Percentiles rank a stretch among this genome's conserved stretches.
These are phyloP conservation scores for Saccostrea echinata DNA, from an alignment of 1,140 invertebrate genomes.

Conservation along the genomic window DNA sequence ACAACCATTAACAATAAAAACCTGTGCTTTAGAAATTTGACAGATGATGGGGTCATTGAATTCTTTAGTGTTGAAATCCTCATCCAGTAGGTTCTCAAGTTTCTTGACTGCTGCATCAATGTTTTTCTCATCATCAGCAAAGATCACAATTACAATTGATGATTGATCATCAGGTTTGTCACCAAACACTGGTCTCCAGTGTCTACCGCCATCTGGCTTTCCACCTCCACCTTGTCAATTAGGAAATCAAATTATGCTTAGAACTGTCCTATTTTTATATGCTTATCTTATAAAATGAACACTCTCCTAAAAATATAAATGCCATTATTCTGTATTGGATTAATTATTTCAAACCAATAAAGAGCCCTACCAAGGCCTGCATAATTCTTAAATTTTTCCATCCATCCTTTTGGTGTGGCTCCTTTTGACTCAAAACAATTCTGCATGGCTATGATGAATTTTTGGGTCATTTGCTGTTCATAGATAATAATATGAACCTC, in stretches of 20 bases:
- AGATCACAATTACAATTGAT: not conserved
- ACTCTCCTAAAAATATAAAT: not conserved
- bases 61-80: slow-evolving; percentile 42
- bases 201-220: not conserved
- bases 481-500: slow-evolving; percentile 35
- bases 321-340: no score
- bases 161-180: not conserved
- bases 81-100: slow-evolving; percentile 25
- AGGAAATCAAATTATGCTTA: not conserved
- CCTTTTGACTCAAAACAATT: not conserved
- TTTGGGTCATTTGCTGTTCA: not conserved
- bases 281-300: not conserved
- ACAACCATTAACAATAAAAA: not conserved
- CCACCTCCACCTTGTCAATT: not conserved
- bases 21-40: slow-evolving; percentile 36
- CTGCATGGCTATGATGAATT: slow-evolving; percentile 23
- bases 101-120: slow-evolving; percentile 19
- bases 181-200: not conserved
- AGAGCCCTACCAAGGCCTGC: not conserved
- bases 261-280: not conserved
- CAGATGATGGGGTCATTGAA: slow-evolving; percentile 33
- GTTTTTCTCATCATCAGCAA: not conserved
- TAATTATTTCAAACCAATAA: not conserved
- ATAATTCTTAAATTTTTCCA: not conserved
- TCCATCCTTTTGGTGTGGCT: not conserved